phyloP scores from a whole-genome alignment of 2,113 vertebrate genomes.

The Vireo altiloquus region DNA sequence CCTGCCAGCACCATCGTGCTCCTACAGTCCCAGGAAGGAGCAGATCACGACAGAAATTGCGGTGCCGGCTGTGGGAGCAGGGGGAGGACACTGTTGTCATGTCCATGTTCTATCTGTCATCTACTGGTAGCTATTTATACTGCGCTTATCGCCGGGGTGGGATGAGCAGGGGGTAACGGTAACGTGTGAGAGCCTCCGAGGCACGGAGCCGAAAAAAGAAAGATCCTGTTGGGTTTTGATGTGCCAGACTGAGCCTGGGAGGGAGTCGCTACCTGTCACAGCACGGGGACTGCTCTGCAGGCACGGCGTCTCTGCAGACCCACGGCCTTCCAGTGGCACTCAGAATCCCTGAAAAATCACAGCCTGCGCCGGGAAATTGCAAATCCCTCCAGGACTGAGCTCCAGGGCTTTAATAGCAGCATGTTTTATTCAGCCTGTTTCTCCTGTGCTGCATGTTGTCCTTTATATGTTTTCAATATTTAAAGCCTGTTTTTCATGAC shows the following conservation, averaged over 20 bases:
- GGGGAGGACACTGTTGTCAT: slow-evolving; percentile 41
- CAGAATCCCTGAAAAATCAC: not conserved
- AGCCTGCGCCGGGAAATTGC: not conserved
- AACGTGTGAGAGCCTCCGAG: slow-evolving; percentile 16
- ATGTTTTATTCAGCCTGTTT: slow-evolving; percentile 31
- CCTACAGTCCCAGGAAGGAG: not conserved
- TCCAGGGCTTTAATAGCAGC: not conserved
- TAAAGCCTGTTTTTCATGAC: not conserved
- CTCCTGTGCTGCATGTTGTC: not conserved
- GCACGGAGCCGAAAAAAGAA: slow-evolving; percentile 18
- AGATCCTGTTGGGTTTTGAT: not conserved
- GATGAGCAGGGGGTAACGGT: not conserved
- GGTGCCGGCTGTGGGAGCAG: not conserved
- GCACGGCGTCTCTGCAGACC: not conserved
- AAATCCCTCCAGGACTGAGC: not conserved
- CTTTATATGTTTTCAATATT: slow-evolving; percentile 21
- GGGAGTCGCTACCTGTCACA: slow-evolving; percentile 30
- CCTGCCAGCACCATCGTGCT: not conserved
- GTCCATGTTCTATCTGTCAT: slow-evolving; percentile 62
- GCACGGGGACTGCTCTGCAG: not conserved
- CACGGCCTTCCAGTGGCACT: not conserved
- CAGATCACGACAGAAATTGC: not conserved
- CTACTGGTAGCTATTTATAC: slow-evolving; percentile 59
- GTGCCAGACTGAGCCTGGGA: slow-evolving; percentile 54
- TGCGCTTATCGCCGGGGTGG: slow-evolving; percentile 11